Conservation (phyloP, 2,888 invertebrate species). For the Xestia ashworthii region DNA sequence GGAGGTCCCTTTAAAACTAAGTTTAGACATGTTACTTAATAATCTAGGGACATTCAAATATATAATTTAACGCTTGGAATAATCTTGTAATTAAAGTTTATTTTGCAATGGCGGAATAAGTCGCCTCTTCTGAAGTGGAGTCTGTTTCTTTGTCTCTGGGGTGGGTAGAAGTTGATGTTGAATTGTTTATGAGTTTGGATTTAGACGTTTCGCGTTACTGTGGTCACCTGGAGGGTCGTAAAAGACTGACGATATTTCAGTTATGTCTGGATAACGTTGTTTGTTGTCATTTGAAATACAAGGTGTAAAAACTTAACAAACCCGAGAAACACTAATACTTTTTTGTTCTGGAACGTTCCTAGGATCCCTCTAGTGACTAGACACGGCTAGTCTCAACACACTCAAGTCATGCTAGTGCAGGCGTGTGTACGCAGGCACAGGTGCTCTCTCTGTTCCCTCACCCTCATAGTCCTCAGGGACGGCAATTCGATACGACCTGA, state of each 20-base stretch:
- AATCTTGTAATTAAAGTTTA: constrained; percentile 57
- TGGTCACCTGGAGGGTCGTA: constrained; percentile 15
- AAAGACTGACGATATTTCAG: constrained; percentile 9
- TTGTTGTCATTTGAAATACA: not conserved
- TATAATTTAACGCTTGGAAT: constrained; percentile 57
- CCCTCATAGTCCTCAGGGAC: too few relatives aligned
- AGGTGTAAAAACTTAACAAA: not conserved
- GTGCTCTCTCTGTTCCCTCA: too few relatives aligned
- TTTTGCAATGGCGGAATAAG: constrained; percentile 33
- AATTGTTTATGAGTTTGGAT: constrained; percentile 41
- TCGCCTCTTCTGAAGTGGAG: not conserved
- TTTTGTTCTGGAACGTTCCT: not conserved
- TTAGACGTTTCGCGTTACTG: constrained; percentile 12
- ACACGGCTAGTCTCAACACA: too few relatives aligned
- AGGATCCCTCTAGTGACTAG: not conserved
- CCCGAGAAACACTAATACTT: not conserved
- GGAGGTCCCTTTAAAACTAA: constrained; percentile 43
- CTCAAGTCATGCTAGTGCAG: too few relatives aligned
- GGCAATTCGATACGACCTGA: too few relatives aligned
- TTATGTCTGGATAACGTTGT: not conserved
- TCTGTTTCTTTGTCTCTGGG: constrained; percentile 32
- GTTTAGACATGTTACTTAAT: constrained; percentile 42
- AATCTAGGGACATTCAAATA: constrained; percentile 43
- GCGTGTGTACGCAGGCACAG: too few relatives aligned
- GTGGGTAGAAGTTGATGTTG: constrained; percentile 17